Conservation (phyloP, 2,113 vertebrate species). For the Aphelocoma coerulescens region DNA sequence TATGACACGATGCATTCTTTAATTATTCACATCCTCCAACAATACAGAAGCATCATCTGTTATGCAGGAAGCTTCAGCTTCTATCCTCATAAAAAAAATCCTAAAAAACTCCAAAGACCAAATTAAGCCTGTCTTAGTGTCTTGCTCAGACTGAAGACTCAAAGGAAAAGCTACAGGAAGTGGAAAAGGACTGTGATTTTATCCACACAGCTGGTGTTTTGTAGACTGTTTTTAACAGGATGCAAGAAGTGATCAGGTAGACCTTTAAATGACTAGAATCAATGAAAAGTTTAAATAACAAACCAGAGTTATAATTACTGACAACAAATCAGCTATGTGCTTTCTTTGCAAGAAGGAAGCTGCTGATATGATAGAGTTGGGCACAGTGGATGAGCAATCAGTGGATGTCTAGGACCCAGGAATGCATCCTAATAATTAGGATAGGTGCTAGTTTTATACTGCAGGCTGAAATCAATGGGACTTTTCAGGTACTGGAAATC, state of each 20-base stretch:
- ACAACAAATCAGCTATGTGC: not conserved
- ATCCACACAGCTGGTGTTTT: not conserved
- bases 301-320: not conserved
- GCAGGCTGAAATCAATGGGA: not conserved
- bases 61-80: not conserved
- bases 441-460: not conserved
- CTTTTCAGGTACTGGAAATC: not conserved
- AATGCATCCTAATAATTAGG: not conserved
- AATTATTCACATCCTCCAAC: not conserved
- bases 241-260: not conserved
- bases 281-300: not conserved
- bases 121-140: not conserved
- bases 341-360: not conserved
- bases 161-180: not conserved
- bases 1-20: not conserved
- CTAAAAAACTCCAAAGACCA: not conserved
- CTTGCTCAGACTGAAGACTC: not conserved
- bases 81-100: not conserved
- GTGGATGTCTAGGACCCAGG: not conserved
- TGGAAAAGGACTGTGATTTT: not conserved
- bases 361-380: not conserved
- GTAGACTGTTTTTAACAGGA: not conserved
- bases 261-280: not conserved
- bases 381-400: not conserved
- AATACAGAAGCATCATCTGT: conserved; percentile 28